phyloP scores from a whole-genome alignment of 1,140 invertebrate species.

The Brachionus manjavacas region DNA sequence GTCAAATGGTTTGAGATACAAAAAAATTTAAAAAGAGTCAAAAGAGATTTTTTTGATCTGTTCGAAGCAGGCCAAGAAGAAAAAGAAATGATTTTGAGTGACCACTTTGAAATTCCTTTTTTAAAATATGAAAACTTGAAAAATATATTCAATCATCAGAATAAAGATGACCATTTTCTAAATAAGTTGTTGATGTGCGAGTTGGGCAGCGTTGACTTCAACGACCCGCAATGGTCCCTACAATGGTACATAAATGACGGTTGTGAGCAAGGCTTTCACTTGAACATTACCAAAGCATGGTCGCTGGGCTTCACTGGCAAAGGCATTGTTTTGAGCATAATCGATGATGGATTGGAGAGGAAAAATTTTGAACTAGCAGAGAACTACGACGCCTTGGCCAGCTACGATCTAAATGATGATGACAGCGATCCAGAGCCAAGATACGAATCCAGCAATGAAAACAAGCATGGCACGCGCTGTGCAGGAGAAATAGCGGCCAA shows the following conservation, averaged over 20 bases:
- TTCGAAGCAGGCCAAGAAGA: not conserved
- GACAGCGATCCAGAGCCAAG: conserved; percentile 90
- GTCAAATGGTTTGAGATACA: conserved; percentile 10
- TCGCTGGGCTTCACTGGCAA: conserved; percentile 46
- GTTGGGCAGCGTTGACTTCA: not conserved
- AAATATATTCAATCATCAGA: not conserved
- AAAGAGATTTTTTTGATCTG: conserved; percentile 9
- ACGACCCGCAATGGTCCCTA: conserved; percentile 8
- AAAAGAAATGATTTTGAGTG: not conserved
- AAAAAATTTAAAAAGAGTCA: not conserved
- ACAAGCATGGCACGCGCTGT: conserved; percentile 42
- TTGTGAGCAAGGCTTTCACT: not conserved
- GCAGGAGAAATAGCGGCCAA: conserved; percentile 82
- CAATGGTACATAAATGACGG: conserved; percentile 40
- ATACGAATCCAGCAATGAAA: conserved; percentile 49
- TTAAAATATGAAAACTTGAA: not conserved
- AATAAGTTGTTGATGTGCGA: not conserved
- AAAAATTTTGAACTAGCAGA: conserved; percentile 46
- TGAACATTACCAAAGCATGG: conserved; percentile 49
- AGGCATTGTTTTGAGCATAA: conserved; percentile 46
- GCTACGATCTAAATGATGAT: conserved; percentile 89
- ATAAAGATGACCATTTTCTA: not conserved
- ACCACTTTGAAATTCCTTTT: not conserved
- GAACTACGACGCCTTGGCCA: conserved; percentile 74
- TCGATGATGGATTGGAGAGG: conserved; percentile 49